Base-by-base conservation (phyloP, 2,797 vertebrate species). In the Scomberomorus guttatus region DNA sequence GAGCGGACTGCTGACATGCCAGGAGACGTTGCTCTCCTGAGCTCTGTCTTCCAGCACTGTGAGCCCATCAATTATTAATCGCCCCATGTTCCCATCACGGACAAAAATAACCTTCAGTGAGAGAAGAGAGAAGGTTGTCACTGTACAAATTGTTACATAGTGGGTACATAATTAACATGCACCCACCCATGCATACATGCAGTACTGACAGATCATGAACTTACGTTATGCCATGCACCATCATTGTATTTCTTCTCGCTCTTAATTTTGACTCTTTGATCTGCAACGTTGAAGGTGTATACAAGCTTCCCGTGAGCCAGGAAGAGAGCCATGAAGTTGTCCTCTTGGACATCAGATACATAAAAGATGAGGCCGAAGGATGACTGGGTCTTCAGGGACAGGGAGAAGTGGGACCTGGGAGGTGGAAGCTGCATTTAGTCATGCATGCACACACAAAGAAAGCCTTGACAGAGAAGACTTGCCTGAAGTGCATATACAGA, bases 301-400 rank as follows among this genome's bases (percentile, higher is more conserved):
- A 97, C 69, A 12, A 99, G 94, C 57, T 95, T 96, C 25, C 97
- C 98, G 0, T 98, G 93, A 69, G 95, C 95, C 84, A 99, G 85
- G 7, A 97, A 97, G 2, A 99, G 95, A 10, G 96, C 92, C 95
- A 99, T 97, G 89, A 97, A 97, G 86, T 97, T 94, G 72, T 94
- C 93, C 77, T 98, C 98, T 60, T 94, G 90, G 77, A 92, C 82
- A 81, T 98, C 97, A 4, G 96, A 96, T 72, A 96, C 15, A 34
- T 99, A 98, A 89, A 98, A 96, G 86, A 99, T 96, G 93, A 98
- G 96, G 83, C 98, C 98, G 27, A 95, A 96, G 55, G 96, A 94
- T 20, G 97, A 97, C 5, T 95, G 92, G 24, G 97, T 98, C 95
- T 96, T 98, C 89, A 99, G 83, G 68, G 94, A 97, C 89, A 99